phyloP scores from a whole-genome alignment of 2,113 vertebrate genomes.

The Motacilla tschutschensis region DNA sequence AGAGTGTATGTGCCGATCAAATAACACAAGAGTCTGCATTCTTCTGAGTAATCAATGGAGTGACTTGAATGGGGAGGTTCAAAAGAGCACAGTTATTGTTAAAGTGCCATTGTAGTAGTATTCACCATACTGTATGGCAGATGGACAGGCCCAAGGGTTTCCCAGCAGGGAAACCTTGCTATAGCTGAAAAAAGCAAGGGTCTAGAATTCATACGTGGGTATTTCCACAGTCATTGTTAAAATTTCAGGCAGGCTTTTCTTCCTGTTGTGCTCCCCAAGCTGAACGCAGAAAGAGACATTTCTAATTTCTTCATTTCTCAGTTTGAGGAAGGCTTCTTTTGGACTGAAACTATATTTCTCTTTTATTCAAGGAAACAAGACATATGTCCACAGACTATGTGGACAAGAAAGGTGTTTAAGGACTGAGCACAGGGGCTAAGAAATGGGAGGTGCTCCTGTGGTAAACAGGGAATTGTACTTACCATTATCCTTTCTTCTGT shows the following conservation, averaged over 20 bases:
- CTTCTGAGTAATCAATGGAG: conserved; percentile 58
- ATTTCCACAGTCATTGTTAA: not conserved
- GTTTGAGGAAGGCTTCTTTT: not conserved
- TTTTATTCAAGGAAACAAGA: not conserved
- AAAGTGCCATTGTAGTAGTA: conserved; percentile 15
- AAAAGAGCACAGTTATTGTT: conserved; percentile 46
- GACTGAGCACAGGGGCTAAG: not conserved
- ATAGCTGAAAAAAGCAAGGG: not conserved
- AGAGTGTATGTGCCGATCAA: conserved; percentile 58
- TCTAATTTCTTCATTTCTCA: not conserved
- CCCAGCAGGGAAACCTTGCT: not conserved
- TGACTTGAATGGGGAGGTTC: conserved; percentile 32
- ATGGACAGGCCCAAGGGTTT: conserved; percentile 7
- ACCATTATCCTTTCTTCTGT: not conserved
- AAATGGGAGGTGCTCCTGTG: not conserved
- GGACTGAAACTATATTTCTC: not conserved
- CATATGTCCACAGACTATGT: not conserved
- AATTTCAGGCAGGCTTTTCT: not conserved
- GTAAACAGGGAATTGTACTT: not conserved
- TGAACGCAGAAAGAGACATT: not conserved
- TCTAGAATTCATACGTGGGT: not conserved
- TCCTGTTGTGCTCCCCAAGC: not conserved
- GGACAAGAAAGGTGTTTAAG: not conserved
- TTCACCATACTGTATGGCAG: conserved; percentile 25
- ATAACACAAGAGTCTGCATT: conserved; percentile 66